These are phyloP conservation scores for Pseudococcus jackbeardsleyi DNA, from an alignment of 2,888 invertebrate species.

Conservation along the genomic window DNA sequence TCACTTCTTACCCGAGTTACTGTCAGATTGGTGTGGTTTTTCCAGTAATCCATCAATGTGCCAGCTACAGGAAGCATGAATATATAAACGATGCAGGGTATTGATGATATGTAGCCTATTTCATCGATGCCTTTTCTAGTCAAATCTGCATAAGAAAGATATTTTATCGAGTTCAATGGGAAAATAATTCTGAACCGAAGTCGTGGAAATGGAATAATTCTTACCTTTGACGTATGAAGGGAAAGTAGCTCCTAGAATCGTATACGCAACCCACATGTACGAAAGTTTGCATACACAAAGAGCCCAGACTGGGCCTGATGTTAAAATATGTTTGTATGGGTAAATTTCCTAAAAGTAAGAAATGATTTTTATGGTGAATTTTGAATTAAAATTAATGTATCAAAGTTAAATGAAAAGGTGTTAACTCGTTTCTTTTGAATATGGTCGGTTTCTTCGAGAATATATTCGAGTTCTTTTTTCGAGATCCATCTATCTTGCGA, in stretches of 20 bases:
- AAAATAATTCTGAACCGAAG: no score
- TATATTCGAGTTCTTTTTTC: neutral
- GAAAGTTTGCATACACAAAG: neutral
- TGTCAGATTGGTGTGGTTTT: neutral
- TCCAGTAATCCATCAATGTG: neutral
- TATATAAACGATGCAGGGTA: neutral
- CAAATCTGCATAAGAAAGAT: neutral
- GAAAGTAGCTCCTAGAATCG: neutral
- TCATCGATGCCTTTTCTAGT: neutral
- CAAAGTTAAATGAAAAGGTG: no score
- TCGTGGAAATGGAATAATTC: neutral
- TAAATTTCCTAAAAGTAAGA: neutral
- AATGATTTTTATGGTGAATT: neutral
- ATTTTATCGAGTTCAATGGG: no score
- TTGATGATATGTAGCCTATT: neutral
- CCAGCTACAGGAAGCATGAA: neutral
- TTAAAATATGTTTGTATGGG: neutral
- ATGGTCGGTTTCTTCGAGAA: neutral
- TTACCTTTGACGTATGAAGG: constrained; percentile 19
- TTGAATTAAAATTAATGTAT: neutral
- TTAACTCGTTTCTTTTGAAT: no score
- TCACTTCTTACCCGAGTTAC: neutral
- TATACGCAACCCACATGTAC: neutral
- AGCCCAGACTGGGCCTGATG: neutral
- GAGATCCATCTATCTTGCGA: neutral